phyloP scores from a whole-genome alignment of 2,113 vertebrate species.

The Tetrao urogallus region DNA sequence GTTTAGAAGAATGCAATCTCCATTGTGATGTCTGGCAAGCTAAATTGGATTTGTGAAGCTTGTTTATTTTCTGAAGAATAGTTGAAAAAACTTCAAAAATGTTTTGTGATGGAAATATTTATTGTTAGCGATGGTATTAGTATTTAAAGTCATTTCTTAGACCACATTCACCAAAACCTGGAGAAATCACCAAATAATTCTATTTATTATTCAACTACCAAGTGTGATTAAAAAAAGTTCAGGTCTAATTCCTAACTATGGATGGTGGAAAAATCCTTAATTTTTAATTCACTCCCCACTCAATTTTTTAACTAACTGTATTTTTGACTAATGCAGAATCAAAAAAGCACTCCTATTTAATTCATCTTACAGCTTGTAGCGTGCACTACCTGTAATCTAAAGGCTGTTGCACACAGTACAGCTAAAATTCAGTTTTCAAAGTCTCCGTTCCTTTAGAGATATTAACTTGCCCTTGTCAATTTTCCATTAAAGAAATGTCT shows the following conservation, averaged over 20 bases:
- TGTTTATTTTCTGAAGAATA: neutral
- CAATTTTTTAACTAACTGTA: neutral
- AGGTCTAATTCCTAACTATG: neutral
- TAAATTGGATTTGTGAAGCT: neutral
- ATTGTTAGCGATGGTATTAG: neutral
- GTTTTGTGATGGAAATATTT: neutral
- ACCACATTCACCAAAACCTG: neutral
- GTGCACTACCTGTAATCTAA: neutral
- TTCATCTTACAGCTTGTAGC: neutral
- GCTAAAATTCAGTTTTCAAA: neutral
- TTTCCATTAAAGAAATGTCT: neutral
- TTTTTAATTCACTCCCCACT: neutral
- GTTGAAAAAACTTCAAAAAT: neutral
- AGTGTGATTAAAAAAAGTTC: neutral
- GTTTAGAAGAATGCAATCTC: neutral
- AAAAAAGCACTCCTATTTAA: neutral
- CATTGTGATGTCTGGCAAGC: neutral
- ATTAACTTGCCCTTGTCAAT: neutral
- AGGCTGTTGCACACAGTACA: neutral
- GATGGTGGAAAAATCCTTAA: accelerated
- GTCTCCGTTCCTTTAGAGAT: neutral
- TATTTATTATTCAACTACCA: neutral
- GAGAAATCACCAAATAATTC: neutral
- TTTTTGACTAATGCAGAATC: neutral
- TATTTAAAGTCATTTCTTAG: neutral